These are phyloP conservation scores for Sebastes oblongus DNA, from an alignment of 2,797 vertebrate species.

Conservation along the genomic window DNA sequence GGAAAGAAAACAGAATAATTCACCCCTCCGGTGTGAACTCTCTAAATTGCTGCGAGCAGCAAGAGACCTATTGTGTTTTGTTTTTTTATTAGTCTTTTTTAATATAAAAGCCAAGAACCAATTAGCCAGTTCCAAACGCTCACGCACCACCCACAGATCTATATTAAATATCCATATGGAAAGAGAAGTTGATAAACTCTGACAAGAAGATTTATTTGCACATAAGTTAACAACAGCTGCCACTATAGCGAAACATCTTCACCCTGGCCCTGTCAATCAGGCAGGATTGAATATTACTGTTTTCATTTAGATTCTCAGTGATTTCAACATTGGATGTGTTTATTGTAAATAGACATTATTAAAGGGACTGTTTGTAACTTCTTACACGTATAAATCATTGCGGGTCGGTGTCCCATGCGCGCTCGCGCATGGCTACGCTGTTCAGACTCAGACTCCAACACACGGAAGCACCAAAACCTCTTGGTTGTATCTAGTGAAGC, in stretches of 20 bases:
- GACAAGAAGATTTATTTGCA: neutral
- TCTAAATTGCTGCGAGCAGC: neutral
- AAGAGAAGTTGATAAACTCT: neutral
- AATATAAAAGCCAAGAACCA: neutral
- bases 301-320: neutral
- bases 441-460: too few relatives aligned
- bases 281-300: neutral
- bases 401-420: too few relatives aligned
- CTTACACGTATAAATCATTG: too few relatives aligned
- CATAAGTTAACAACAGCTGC: neutral
- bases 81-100: neutral
- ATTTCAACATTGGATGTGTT: neutral
- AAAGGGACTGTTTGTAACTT: too few relatives aligned
- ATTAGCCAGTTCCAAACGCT: neutral
- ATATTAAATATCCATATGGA: neutral
- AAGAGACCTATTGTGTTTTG: neutral
- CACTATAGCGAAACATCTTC: neutral
- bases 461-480: too few relatives aligned
- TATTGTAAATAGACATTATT: neutral
- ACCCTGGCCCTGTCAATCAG: neutral
- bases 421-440: accelerated
- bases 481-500: too few relatives aligned
- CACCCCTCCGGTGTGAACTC: too few relatives aligned
- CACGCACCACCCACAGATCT: neutral
- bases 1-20: too few relatives aligned